These are phyloP conservation scores for Micrastur ruficollis DNA, from an alignment of 2,797 vertebrate genomes.

Conservation along the genomic window DNA sequence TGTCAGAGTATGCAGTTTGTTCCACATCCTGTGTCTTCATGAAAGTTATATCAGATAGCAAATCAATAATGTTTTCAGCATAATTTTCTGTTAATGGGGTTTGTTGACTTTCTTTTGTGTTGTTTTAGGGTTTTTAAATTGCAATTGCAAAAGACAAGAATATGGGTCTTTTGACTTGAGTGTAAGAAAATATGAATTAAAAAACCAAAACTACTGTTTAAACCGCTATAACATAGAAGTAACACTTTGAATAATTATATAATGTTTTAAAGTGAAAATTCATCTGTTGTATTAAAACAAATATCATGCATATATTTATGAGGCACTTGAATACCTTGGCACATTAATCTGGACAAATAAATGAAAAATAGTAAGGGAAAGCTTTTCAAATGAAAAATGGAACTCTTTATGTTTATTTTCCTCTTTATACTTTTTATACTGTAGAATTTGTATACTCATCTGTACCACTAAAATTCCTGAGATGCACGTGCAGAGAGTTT, in stretches of 20 bases:
- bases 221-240: neutral
- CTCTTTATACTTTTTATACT: neutral
- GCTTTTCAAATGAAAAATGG: neutral
- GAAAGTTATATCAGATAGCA: neutral
- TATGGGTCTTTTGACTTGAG: neutral
- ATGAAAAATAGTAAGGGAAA: neutral
- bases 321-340: neutral
- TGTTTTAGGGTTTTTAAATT: neutral
- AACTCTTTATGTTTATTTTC: neutral
- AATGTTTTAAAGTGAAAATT: neutral
- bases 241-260: neutral
- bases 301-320: neutral
- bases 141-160: neutral
- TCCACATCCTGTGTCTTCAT: neutral
- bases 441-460: neutral
- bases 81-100: neutral
- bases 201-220: neutral
- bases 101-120: neutral
- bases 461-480: neutral
- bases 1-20: neutral
- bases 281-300: neutral
- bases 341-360: neutral
- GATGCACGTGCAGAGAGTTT: neutral
- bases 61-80: neutral
- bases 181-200: neutral